phyloP scores from a whole-genome alignment of 2,113 vertebrate species.

The Tonatia bakeri region DNA sequence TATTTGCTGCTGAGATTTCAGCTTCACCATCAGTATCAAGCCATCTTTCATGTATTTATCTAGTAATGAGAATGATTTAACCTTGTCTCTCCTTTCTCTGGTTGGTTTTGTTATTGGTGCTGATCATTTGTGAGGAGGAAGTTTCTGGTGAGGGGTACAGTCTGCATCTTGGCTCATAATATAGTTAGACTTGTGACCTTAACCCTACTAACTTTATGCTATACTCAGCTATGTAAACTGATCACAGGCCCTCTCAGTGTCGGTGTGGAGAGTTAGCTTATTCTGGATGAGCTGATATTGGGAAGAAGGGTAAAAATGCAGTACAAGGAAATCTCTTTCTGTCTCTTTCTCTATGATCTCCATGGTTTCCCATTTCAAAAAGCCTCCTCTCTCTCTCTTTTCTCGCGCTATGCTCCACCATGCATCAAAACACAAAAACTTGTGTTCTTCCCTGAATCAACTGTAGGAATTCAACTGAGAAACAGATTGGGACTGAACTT shows the following conservation, averaged over 20 bases:
- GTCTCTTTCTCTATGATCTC: background rate
- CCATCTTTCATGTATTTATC: constrained; percentile 37
- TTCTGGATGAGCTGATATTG: background rate
- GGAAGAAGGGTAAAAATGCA: background rate
- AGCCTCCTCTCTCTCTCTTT: background rate
- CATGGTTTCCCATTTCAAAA: background rate
- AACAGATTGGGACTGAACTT: background rate
- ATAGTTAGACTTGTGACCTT: background rate
- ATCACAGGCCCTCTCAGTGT: background rate
- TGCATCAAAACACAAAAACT: background rate
- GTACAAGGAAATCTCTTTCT: background rate
- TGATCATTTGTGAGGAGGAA: background rate
- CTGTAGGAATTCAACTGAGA: background rate
- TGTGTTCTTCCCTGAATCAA: background rate
- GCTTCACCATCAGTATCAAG: background rate
- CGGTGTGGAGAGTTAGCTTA: background rate
- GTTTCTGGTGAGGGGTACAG: background rate
- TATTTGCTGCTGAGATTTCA: constrained; percentile 1
- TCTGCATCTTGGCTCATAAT: background rate
- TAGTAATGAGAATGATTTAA: background rate
- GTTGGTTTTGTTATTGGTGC: background rate
- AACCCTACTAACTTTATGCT: background rate
- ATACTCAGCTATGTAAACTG: background rate
- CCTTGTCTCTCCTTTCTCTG: background rate
- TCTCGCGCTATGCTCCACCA: background rate